A percentile compares a stretch with the other conserved stretches of the same genome.
Conservation (phyloP, 2,888 invertebrate species). For the Eristalinus sepulchralis region DNA sequence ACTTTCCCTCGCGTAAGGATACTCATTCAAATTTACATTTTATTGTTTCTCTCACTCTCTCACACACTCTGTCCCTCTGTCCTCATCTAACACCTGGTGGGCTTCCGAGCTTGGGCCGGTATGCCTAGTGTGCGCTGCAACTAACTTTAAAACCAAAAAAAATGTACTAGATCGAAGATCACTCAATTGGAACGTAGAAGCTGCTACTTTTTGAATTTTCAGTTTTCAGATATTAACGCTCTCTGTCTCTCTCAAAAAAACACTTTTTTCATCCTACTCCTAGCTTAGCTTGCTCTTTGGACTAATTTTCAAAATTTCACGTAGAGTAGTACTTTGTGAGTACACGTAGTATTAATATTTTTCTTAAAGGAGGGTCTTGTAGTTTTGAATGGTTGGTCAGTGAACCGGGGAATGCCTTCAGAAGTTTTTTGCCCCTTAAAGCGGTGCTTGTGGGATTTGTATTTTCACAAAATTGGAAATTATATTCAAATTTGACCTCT, state of each 20-base stretch:
- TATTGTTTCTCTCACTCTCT: conserved; percentile 3
- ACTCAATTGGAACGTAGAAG: conserved; percentile 1
- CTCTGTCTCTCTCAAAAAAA: background rate
- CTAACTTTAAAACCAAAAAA: conserved; percentile 11
- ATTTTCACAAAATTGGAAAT: too few relatives aligned
- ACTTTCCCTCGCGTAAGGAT: conserved; percentile 69
- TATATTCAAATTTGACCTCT: too few relatives aligned
- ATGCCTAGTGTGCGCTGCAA: conserved; percentile 13
- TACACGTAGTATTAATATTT: background rate
- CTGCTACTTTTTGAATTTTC: background rate
- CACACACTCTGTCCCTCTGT: conserved; percentile 4
- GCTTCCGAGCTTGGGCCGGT: conserved; percentile 11
- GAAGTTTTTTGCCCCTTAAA: too few relatives aligned
- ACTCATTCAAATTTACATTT: conserved; percentile 28
- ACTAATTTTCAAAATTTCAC: conserved; percentile 32
- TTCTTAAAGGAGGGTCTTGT: background rate
- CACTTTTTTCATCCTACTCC: background rate
- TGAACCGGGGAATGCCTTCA: too few relatives aligned
- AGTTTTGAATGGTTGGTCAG: background rate
- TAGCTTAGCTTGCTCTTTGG: conserved; percentile 11
- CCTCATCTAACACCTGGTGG: conserved; percentile 24
- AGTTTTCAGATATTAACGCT: conserved; percentile 18
- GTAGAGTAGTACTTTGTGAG: background rate
- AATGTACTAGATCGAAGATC: background rate
- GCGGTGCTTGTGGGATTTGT: too few relatives aligned